Evolutionary conservation across 2,888 invertebrate species (phyloP), one percentile per base, ranked within the genome.

Genomic region (Patella caerulea): DNA sequence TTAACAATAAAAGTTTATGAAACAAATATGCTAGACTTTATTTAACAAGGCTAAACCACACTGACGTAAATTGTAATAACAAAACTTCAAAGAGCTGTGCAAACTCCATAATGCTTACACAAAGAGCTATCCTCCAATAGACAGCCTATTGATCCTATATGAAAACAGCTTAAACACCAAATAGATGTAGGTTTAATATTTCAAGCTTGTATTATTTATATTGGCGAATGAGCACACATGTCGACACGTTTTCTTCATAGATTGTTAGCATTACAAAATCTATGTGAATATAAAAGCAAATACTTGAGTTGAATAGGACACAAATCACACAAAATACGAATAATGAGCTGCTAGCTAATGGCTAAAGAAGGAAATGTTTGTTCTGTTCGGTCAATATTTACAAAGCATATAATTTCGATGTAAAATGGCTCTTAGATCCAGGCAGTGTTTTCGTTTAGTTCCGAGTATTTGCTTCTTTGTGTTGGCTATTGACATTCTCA

Each of bases 261-360:
- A 65, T 65, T 65, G 65, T 65, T 65, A 65, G 65, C 65, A 65
- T 65, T 65, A 65, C 24, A 65, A 65, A 65, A 65, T 65, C 65
- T 65, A 65, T 65, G 65, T 24, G 65, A 65, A 65, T 65, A 65
- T 65, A 65, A 65, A 65, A 24, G 24, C 14, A 65, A 65, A 65
- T 24, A 65, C 65, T 65, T n/a, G 19, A 19, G 24, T 24, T 65
- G 65, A 65, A 65, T 65, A 65, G 65, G 24, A 65, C 19, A 65
- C 65, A 65, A 65, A 65, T 65, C 65, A 65, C 65, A 65, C 65
- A 65, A 65, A 65, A 52, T 52, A 69, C 65, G 52, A 59, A 65
- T 74, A 74, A 74, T 74, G 74, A 69, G 34, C 53, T 45, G 65
- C 12, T 45, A 24, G 69, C 74, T 74, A 74, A 74, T 74, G 65